Conservation (phyloP, 2,888 invertebrate genomes). For the Nasonia oneida region DNA sequence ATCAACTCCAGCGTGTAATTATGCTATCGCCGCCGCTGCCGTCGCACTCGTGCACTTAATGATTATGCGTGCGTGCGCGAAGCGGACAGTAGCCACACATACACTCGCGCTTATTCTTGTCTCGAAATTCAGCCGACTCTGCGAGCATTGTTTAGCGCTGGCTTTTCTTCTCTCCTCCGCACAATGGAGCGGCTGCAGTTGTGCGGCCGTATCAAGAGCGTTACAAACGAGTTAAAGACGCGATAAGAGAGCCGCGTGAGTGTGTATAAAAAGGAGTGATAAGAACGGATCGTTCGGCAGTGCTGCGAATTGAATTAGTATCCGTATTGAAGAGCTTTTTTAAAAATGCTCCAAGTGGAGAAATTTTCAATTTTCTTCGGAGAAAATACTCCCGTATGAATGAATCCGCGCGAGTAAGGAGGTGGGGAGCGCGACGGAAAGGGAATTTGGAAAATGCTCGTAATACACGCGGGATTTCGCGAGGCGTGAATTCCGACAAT, state of each 20-base stretch:
- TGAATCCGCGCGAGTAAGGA: constrained; percentile 1
- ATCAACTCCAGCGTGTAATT: constrained; percentile 36
- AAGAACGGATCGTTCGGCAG: neutral
- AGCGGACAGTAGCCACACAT: neutral
- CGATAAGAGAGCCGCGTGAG: constrained; percentile 54
- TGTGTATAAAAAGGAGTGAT: neutral
- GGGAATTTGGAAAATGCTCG: constrained; percentile 56
- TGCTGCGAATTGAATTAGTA: neutral
- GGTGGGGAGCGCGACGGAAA: constrained; percentile 21
- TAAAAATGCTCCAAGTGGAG: neutral
- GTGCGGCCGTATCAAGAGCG: constrained; percentile 43
- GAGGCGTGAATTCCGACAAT: constrained; percentile 57
- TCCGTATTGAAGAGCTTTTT: too few species aligned
- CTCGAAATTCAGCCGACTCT: neutral
- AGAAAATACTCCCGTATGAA: constrained; percentile 25
- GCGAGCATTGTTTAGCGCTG: neutral
- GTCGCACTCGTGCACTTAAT: constrained; percentile 47
- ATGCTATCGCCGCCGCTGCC: neutral
- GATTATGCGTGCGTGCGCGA: constrained; percentile 16
- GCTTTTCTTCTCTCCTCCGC: constrained; percentile 1
- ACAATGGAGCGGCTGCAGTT: constrained; percentile 4
- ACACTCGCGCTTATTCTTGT: neutral
- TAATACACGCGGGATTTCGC: constrained; percentile 47
- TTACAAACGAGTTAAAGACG: constrained; percentile 57
- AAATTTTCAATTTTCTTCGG: constrained; percentile 1